Evolutionary conservation across 2,797 vertebrate species (phyloP).

Genomic region (Rhinogobio ventralis): DNA sequence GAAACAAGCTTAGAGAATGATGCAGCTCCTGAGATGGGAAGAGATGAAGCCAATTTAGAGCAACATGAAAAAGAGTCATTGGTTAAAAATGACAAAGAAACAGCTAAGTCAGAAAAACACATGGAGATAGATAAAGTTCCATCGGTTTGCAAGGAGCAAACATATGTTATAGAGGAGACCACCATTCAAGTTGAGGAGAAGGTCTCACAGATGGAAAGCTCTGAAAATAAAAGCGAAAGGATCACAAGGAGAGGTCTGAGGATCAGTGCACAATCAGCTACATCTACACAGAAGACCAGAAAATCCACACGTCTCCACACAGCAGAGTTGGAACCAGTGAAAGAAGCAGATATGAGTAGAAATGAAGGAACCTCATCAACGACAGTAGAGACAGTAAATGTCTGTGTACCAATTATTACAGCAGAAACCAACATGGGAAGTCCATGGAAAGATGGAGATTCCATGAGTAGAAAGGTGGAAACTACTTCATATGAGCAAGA

Average conservation of each 20-base stretch:
- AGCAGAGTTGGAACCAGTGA: background rate
- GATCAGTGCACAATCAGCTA: background rate
- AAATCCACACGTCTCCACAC: background rate
- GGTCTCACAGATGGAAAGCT: background rate
- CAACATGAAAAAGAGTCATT: background rate
- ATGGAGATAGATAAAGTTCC: background rate
- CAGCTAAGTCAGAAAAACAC: background rate
- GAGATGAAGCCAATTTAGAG: background rate
- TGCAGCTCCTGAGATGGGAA: background rate
- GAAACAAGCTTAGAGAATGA: background rate
- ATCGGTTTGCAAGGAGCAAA: background rate
- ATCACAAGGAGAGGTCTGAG: conserved; percentile 12
- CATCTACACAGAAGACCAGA: background rate
- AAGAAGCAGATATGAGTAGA: background rate
- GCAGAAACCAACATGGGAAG: background rate
- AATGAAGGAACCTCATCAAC: background rate
- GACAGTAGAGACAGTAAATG: background rate
- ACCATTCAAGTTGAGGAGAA: background rate
- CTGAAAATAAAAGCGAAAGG: background rate
- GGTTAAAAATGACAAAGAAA: conserved; percentile 9
- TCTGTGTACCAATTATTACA: background rate
- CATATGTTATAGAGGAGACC: background rate
- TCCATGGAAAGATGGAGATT: background rate
- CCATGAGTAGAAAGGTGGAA: background rate
- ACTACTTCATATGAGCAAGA: conserved; percentile 2